Evolutionary conservation across 2,797 vertebrate species (phyloP), one percentile per base, ranked within the genome.

Genomic region (Tinamus major): DNA sequence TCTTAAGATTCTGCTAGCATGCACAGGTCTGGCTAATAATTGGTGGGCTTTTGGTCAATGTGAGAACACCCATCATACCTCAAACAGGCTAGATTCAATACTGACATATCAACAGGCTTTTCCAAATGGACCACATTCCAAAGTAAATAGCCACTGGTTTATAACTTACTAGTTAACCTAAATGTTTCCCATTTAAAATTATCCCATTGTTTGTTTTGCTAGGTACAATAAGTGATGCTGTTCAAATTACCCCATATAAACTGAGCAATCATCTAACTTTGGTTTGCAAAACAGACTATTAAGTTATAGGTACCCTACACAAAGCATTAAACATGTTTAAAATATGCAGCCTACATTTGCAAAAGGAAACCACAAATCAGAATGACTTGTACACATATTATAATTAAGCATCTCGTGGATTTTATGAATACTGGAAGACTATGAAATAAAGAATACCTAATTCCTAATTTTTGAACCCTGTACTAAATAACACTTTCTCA

Each of bases 141-240:
- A 19, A 87, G 20, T 35, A 80, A 86, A 76, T 15, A 68, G 74
- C 9, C 59, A 11, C 13, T 77, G 24, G n/a, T 79, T 75, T 88
- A 33, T 56, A 83, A 63, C 51, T 58, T 51, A 79, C 53, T 33
- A 49, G 59, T 91, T 93, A 91, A 68, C 62, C 69, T 63, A 27
- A 74, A 29, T 23, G 41, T 62, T 10, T 75, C 35, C 44, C 49
- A 74, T 17, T 24, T 75, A 65, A 41, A 65, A 46, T 7, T 82
- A 10, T 27, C 62, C 31, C 6, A 24, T 6, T 44, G 24, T 2
- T 8, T 51, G 27, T 49, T 70, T 20, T 27, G 35, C 26, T 11
- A 53, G 48, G 26, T 31, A 16, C 3, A 3, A 23, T 35, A 62
- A 62, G 19, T 61, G 39, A 8, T 29, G 29, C 31, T 59, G 26